Conservation (phyloP, 2,113 vertebrate genomes). For the Irena cyanogastra region DNA sequence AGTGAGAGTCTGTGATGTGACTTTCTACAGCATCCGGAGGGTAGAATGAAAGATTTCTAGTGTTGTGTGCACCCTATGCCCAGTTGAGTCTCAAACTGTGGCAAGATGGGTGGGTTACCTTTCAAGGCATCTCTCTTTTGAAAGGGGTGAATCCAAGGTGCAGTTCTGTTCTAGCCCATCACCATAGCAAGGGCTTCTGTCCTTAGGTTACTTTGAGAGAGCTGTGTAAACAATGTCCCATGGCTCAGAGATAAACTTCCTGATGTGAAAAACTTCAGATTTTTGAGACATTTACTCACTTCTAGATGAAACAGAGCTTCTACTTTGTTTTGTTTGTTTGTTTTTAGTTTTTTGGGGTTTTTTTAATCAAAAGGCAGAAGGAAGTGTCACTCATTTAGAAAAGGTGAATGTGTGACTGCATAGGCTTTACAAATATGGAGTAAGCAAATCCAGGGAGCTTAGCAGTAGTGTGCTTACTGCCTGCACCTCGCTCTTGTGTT, state of each 20-base stretch:
- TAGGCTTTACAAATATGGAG: not conserved
- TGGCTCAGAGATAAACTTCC: not conserved
- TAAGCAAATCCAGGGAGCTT: not conserved
- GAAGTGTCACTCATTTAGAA: not conserved
- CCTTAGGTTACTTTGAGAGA: not conserved
- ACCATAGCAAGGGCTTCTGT: not conserved
- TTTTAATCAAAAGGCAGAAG: not conserved
- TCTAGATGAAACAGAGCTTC: not conserved
- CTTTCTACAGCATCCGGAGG: not conserved
- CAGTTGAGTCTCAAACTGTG: not conserved
- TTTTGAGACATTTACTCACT: not conserved
- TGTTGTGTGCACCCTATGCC: not conserved
- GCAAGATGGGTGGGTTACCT: not conserved
- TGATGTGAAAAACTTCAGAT: not conserved
- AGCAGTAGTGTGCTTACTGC: not conserved
- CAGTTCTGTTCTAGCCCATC: not conserved
- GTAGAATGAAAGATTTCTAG: not conserved
- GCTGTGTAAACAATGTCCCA: not conserved
- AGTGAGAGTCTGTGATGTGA: not conserved
- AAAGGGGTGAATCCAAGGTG: not conserved
- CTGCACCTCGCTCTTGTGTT: accelerated
- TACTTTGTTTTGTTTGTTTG: no score
- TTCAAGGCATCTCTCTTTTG: not conserved
- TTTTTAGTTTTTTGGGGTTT: no score
- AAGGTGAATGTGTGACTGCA: not conserved